Evolutionary conservation across 2,888 invertebrate species (phyloP).

Genomic region (Pasiphila rectangulata): DNA sequence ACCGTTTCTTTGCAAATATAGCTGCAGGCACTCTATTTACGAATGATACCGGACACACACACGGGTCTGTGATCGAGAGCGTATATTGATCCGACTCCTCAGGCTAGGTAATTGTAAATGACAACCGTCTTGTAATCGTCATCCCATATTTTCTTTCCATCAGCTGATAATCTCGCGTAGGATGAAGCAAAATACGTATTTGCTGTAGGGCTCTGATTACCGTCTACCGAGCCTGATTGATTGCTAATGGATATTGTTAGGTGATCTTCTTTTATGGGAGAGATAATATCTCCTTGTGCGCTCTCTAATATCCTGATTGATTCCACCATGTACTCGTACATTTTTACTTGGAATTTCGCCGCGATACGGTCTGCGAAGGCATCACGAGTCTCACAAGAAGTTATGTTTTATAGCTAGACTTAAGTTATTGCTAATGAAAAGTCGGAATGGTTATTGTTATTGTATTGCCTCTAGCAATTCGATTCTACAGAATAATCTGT

Average conservation of each 20-base stretch:
- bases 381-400: conserved; percentile 41
- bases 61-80: conserved; percentile 45
- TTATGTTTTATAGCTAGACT: conserved; percentile 47
- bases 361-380: conserved; percentile 37
- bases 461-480: conserved; percentile 49
- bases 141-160: conserved; percentile 52
- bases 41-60: conserved; percentile 58
- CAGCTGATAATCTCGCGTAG: conserved; percentile 45
- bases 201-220: conserved; percentile 47
- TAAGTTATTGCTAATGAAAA: conserved; percentile 74
- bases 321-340: conserved; percentile 33
- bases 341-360: conserved; percentile 36
- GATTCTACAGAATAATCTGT: conserved; percentile 46
- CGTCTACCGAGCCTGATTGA: conserved; percentile 50
- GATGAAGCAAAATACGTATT: conserved; percentile 43
- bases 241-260: conserved; percentile 60
- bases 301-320: conserved; percentile 39
- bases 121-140: conserved; percentile 47
- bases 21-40: conserved; percentile 55
- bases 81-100: conserved; percentile 53
- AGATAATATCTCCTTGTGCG: conserved; percentile 37
- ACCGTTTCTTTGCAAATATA: conserved; percentile 54
- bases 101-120: conserved; percentile 54
- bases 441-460: conserved; percentile 58
- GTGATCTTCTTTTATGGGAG: conserved; percentile 42